Base-by-base conservation (phyloP, 1,140 invertebrate species). In the Pteromalus puparum region DNA sequence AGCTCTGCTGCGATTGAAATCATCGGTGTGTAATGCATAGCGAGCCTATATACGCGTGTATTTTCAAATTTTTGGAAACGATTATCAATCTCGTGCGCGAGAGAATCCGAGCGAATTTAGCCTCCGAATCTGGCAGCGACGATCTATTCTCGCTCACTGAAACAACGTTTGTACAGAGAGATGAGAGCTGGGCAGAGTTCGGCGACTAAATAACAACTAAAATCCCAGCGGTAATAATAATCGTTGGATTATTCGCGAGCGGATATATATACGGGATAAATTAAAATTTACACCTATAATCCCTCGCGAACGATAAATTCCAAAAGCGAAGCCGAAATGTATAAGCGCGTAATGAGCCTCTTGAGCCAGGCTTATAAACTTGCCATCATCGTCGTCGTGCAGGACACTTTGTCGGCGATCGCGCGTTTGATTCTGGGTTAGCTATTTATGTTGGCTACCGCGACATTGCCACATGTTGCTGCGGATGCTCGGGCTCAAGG, bases 341-440 rank as follows among this genome's bases (percentile, higher is more conserved):
- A 68, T 9, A 24, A 24, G 21, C 9, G 4, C 7, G 26, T 70
- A 30, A 70, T 15, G 68, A 26, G 68, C 26, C n/a, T 28, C 67
- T 28, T 26, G 21, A 10, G 67, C 5, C 6, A n/a, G n/a, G n/a
- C n/a, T n/a, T n/a, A n/a, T n/a, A n/a, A n/a, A n/a, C n/a, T n/a
- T n/a, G n/a, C n/a, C 67, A 26, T 68, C 5, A 7, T 5, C n/a
- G 24, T 21, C 48, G 48, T 2, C 65, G 65, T 7, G 65, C 65
- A 24, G 18, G 65, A 68, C 30, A 65, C 28, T 70, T 70, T 70
- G 28, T 67, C 67, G 67, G 24, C 26, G 67, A 26, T 6, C 67
- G 34, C 7, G 83, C 77, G 84, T 85, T 88, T 90, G 87, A 91
- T 90, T 90, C 89, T 88, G 86, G 87, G 91, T 90, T 90, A 92